Base-by-base conservation (phyloP, 2,113 vertebrate species). In the Hylia prasina region DNA sequence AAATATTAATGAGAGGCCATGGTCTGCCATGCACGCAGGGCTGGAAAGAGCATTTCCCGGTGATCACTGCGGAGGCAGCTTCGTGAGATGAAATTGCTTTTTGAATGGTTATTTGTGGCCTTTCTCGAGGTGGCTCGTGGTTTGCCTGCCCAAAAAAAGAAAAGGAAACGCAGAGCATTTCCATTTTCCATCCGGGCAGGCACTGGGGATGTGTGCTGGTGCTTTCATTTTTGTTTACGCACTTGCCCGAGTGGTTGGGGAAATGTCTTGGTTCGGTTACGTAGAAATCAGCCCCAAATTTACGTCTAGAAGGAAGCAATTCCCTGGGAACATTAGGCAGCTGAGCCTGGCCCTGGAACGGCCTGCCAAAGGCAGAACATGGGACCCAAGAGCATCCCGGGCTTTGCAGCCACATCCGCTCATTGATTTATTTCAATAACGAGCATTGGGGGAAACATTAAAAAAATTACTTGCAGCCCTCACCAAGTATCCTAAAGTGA, bases 1-100 rank as follows among this genome's bases (percentile, higher is more conserved):
- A 94, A 94, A 97, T 97, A 97, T 97, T 97, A 94, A 97, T 97
- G 97, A 95, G 80, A 81, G 81, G 86, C n/a, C 15, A 17, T 66
- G 88, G 85, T 68, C 82, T 89, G 88, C 78, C 33, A 1, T 31
- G 77, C 93, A 80, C 63, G 7, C 44, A 39, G 87, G 57, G 95
- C 77, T 70, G 65, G 45, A 68, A 61, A 68, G 92, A 93, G 89
- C 85, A 20, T 73, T 96, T 97, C 89, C 75, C 33, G 10, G 77
- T 65, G 77, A 86, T 91, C 50, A 23, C 91, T 72, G 66, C 15
- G 0, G 75, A 61, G 78, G 31, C 53, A 57, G 82, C 73, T 82
- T 51, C 8, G 1, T 47, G 82, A 84, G 65, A 48, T 19, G 48
- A 65, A 90, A 83, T 48, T 85, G 87, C 84, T 85, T 94, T 94